phyloP scores from a whole-genome alignment of 2,888 invertebrate genomes.

The Myathropa florea region DNA sequence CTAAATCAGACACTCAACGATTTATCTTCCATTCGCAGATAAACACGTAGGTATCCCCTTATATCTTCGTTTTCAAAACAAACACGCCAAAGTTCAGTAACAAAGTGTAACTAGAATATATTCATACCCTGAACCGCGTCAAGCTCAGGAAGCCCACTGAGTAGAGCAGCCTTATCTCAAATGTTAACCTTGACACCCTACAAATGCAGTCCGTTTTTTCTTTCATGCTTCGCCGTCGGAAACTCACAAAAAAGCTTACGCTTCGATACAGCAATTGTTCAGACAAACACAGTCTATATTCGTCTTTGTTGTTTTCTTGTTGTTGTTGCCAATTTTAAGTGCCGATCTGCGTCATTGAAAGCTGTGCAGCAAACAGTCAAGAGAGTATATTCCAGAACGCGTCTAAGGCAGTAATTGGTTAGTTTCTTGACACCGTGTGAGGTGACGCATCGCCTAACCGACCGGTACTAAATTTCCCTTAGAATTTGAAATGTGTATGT shows the following conservation, averaged over 20 bases:
- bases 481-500: neutral
- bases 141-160: neutral
- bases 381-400: conserved; percentile 8
- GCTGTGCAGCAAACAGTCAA: neutral
- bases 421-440: conserved; percentile 1
- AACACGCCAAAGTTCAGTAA: too few species aligned
- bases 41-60: too few species aligned
- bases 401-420: conserved; percentile 5
- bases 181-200: neutral
- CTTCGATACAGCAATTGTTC: neutral
- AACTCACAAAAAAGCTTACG: neutral
- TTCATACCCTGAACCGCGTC: neutral
- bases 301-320: neutral
- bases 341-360: conserved; percentile 27
- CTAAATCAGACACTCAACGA: too few species aligned
- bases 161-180: neutral
- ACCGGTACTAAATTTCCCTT: neutral
- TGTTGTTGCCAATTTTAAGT: neutral
- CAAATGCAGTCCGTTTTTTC: neutral
- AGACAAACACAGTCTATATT: conserved; percentile 7
- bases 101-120: too few species aligned
- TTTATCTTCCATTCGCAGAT: too few species aligned
- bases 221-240: neutral
- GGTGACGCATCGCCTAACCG: conserved; percentile 15
- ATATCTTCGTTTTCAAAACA: too few species aligned